A percentile compares a stretch with the other conserved stretches of the same genome.
These are phyloP conservation scores for Xanthia togata DNA, from an alignment of 2,888 invertebrate genomes.

Conservation along the genomic window DNA sequence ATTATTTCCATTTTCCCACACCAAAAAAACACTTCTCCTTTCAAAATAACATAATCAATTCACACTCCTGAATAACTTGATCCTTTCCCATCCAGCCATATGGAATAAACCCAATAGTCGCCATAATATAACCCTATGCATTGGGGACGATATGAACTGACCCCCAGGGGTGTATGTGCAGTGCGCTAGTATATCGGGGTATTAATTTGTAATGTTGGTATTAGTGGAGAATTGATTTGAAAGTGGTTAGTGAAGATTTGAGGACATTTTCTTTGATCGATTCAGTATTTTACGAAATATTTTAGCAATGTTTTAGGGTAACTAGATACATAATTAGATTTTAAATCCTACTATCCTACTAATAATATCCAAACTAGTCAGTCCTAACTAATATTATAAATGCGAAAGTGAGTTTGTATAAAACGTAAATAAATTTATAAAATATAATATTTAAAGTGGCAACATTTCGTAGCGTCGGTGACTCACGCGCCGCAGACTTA, in stretches of 20 bases:
- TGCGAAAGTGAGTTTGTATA: too few relatives aligned
- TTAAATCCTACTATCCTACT: too few relatives aligned
- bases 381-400: too few relatives aligned
- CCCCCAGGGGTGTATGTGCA: constrained; percentile 1
- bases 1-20: constrained; percentile 30
- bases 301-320: too few relatives aligned
- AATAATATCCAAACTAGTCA: too few relatives aligned
- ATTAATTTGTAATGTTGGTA: constrained; percentile 24
- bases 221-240: constrained; percentile 13
- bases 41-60: constrained; percentile 40
- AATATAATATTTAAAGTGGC: too few relatives aligned
- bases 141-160: constrained; percentile 29
- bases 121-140: not conserved
- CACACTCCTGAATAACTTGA: constrained; percentile 45
- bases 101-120: constrained; percentile 63
- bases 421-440: too few relatives aligned
- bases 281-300: not conserved
- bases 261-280: too few relatives aligned
- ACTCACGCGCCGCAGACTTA: too few relatives aligned
- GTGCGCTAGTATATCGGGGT: not conserved
- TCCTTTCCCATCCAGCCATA: constrained; percentile 66
- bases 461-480: too few relatives aligned
- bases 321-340: too few relatives aligned
- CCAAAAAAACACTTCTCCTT: constrained; percentile 26
- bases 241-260: not conserved